Evolutionary conservation across 2,797 vertebrate genomes (phyloP).

Genomic region (Crypturellus tataupa): DNA sequence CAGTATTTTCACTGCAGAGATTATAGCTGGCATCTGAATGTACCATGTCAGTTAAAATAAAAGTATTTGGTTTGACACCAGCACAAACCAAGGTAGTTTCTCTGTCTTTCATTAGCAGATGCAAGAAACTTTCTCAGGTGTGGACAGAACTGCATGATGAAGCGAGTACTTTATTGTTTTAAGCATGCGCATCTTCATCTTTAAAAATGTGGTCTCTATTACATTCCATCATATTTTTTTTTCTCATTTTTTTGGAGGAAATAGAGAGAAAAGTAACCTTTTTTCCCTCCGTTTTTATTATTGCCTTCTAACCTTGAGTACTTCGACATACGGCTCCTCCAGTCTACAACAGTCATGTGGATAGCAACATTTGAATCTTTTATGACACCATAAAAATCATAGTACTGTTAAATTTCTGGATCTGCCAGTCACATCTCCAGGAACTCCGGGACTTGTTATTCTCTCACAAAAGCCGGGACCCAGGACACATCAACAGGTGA

Average conservation of each 20-base stretch:
- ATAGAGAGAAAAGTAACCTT: not conserved
- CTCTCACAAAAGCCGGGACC: not conserved
- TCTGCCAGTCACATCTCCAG: not conserved
- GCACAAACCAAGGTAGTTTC: not conserved
- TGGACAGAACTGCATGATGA: not conserved
- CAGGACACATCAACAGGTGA: not conserved
- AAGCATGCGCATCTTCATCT: not conserved
- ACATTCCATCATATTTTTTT: not conserved
- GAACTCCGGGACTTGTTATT: not conserved
- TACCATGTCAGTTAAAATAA: not conserved
- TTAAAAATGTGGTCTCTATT: not conserved
- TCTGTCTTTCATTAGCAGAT: not conserved
- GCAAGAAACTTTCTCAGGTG: rapidly evolving
- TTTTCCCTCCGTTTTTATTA: not conserved
- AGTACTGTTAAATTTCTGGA: not conserved
- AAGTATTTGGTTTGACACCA: not conserved
- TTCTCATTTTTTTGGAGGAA: not conserved
- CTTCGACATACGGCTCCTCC: not conserved
- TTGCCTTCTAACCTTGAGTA: not conserved
- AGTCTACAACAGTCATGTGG: not conserved
- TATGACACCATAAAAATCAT: not conserved
- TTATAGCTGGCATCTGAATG: not conserved
- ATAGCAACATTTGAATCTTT: not conserved
- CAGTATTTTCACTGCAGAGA: not conserved
- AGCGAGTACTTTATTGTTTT: not conserved